Evolutionary conservation across 2,888 invertebrate species (phyloP).

Genomic region (Callyntrura guangdongensis): DNA sequence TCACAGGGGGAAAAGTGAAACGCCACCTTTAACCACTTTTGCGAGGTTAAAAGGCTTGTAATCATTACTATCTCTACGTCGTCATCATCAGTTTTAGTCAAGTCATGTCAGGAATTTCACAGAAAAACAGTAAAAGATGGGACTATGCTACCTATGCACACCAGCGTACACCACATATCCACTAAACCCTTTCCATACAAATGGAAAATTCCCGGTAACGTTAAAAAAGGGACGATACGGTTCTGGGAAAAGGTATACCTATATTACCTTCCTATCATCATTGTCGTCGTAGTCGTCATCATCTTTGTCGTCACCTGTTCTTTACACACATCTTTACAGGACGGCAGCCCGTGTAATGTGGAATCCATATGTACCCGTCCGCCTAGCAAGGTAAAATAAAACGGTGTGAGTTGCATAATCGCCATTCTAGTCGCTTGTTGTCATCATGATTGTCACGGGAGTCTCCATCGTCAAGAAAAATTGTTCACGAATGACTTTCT

Average conservation of each 20-base stretch:
- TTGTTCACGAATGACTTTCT: constrained; percentile 62
- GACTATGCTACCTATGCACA: no score
- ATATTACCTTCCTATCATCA: constrained; percentile 38
- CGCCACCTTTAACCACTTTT: background rate
- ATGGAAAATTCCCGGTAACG: constrained; percentile 6
- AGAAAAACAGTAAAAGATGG: no score
- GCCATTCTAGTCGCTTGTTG: constrained; percentile 57
- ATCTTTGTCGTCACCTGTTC: constrained; percentile 31
- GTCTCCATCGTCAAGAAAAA: constrained; percentile 36
- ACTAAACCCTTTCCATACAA: background rate
- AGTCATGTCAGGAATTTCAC: constrained; percentile 2
- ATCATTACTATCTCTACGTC: background rate
- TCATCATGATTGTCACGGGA: constrained; percentile 44
- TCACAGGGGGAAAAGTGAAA: background rate
- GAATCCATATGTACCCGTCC: background rate
- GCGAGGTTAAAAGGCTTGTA: constrained; percentile 12
- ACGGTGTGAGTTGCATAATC: constrained; percentile 76
- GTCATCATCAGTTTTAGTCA: no score
- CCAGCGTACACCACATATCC: background rate
- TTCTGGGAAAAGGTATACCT: background rate
- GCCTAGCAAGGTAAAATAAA: background rate
- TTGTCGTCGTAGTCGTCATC: no score
- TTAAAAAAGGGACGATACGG: background rate
- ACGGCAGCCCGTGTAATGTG: background rate
- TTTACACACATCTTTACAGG: background rate